Conservation (phyloP, 1,140 invertebrate species). For the Aphelenchoides besseyi region DNA sequence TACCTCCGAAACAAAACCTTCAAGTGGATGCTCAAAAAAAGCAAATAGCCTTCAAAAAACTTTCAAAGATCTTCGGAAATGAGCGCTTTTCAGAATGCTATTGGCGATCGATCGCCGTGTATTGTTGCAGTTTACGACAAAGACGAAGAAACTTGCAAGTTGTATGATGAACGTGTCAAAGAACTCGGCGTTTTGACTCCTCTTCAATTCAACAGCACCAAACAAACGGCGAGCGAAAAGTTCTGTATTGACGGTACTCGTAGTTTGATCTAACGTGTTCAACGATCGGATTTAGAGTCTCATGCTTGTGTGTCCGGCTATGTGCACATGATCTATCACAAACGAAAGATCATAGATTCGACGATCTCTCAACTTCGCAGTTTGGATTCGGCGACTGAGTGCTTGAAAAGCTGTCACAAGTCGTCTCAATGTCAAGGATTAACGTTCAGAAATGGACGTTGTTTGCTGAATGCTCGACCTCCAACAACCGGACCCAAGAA, state of each 20-base stretch:
- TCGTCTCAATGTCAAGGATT: background rate
- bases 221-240: conserved; percentile 1
- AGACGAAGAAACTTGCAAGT: conserved; percentile 20
- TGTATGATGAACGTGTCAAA: conserved; percentile 26
- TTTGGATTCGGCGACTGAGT: conserved; percentile 11
- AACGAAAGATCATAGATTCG: background rate
- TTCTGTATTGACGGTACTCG: conserved; percentile 21
- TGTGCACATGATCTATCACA: background rate
- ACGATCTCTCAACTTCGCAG: background rate
- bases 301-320: background rate
- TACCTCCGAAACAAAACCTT: background rate
- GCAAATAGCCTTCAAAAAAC: background rate
- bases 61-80: background rate
- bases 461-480: background rate
- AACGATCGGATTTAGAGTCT: conserved; percentile 7
- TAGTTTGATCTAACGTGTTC: background rate
- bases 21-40: conserved; percentile 1
- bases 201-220: conserved; percentile 15
- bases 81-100: conserved; percentile 26
- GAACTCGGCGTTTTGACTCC: conserved; percentile 19
- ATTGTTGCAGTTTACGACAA: conserved; percentile 16
- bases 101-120: conserved; percentile 18
- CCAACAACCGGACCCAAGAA: background rate
- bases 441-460: background rate
- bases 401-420: background rate